phyloP scores from a whole-genome alignment of 2,888 invertebrate species.

The Patella depressa region DNA sequence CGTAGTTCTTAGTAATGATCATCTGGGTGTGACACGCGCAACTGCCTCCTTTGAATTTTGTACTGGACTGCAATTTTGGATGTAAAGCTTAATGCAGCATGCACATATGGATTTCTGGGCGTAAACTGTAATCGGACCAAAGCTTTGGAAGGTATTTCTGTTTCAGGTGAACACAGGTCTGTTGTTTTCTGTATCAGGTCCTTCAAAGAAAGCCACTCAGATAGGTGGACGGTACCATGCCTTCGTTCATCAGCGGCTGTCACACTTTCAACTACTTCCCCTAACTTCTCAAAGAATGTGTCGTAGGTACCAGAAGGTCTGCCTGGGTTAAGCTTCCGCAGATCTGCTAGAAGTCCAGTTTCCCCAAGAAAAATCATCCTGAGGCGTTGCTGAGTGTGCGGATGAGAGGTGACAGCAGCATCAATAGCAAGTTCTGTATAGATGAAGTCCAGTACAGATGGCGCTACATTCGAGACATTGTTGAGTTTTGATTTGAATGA shows the following conservation, averaged over 20 bases:
- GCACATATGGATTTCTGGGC: slow-evolving; percentile 8
- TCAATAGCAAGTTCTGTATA: slow-evolving; percentile 8
- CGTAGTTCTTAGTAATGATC: background rate
- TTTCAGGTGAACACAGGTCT: background rate
- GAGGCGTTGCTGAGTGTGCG: background rate
- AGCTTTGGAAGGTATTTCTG: background rate
- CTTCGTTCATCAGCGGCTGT: slow-evolving; percentile 11
- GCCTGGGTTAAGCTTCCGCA: background rate
- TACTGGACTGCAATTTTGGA: background rate
- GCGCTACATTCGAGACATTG: background rate
- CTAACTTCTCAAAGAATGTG: background rate
- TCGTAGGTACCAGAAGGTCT: background rate
- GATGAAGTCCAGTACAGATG: background rate
- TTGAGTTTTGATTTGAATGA: background rate
- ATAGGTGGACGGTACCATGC: background rate
- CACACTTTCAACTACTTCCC: background rate
- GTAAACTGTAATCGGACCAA: background rate
- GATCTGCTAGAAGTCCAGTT: background rate
- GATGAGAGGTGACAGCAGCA: background rate
- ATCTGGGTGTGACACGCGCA: background rate
- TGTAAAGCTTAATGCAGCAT: slow-evolving; percentile 7
- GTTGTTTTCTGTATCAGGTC: slow-evolving; percentile 10
- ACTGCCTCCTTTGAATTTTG: slow-evolving; percentile 6
- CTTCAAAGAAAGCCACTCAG: slow-evolving; percentile 4
- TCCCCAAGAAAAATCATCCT: background rate